Base-by-base conservation (phyloP, 2,888 invertebrate species). In the Urechis unicinctus region DNA sequence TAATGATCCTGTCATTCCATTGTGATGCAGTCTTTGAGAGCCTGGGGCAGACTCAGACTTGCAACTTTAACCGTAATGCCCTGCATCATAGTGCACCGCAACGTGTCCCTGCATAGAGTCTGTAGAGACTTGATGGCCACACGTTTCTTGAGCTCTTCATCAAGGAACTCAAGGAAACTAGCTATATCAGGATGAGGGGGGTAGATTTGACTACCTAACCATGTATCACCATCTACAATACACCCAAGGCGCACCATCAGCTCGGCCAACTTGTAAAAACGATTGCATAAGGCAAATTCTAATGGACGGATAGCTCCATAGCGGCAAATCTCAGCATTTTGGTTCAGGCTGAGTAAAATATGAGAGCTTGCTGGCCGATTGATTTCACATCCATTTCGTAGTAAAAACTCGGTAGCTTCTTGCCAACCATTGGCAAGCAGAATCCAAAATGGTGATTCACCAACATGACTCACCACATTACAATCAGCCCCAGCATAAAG, bases 271-370 rank as follows among this genome's bases (percentile, higher is more conserved):
- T 43, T 26, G 47, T 55, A 60, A 28, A 52, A 52, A 1, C 55
- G 50, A 31, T 60, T 60, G 21, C 57, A 60, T 2, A 60, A n/a
- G 9, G 57, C 57, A 52, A 52, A 60, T 44, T 60, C 60, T 13
- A 60, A 26, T 3, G 60, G 60, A 4, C 22, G 42, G n/a, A 58
- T 58, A 3, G 43, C n/a, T 2, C 60, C 60, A 36, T 57, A 57
- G 1, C 60, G 52, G 36, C 57, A 57, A 2, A 60, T 26, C n/a
- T 60, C 52, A 21, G 41, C 45, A 50, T 58, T 45, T 22, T 54
- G 52, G 31, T 60, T 60, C 2, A 60, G 51, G 13, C 36, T n/a
- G 9, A 60, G 50, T 4, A 60, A 43, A 6, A 31, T 49, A 13
- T 46, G 46, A 28, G 47, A 53, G 28, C 25, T 25, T 5, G 56